Base-by-base conservation (phyloP, 1,140 invertebrate genomes). In the Eurosta solidaginis region DNA sequence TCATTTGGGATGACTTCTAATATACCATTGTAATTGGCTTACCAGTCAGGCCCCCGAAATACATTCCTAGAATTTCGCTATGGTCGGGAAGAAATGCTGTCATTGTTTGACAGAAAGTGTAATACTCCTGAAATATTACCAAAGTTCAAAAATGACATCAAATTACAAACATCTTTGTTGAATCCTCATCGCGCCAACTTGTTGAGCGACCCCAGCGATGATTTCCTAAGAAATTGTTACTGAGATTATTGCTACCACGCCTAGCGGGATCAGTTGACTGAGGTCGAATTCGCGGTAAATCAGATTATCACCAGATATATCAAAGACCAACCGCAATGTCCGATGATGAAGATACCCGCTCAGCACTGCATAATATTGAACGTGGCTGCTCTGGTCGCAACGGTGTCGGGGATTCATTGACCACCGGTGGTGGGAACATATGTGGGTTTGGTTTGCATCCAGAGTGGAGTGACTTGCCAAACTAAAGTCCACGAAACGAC, bases 81-180 rank as follows among this genome's bases (percentile, higher is more conserved):
- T 82, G 95, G 94, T 36, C 89, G 95, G 81, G 96, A 97, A 89
- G 95, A 97, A 85, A 96, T 97, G 95, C 88, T 97, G 78, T 94
- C 94, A 50, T 85, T 96, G 42, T 96, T 93, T 84, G 92, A 94
- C 81, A 91, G 92, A 81, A 91, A 89, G 82, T 89, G 91, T 76
- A 90, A 91, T 82, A 89, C 93, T 76, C 94, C 94, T n/a, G 90
- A 92, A 78, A 91, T 91, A 75, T 88, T 95, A 63, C 85, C 91
- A 36, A 89, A 89, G 78, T 91, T 93, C 83, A 89, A 91, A 79
- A 89, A n/a, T n/a, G n/a, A n/a, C n/a, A n/a, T n/a, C n/a, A n/a
- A n/a, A n/a, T n/a, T n/a, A n/a, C n/a, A n/a, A n/a, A 90, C 54
- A 89, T 97, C 12, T 93, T 91, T 84, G 89, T 94, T 76, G 94